A percentile compares a stretch with the other conserved stretches of the same genome.
Evolutionary conservation across 2,888 invertebrate species (phyloP).

Genomic region (Nomada flava): DNA sequence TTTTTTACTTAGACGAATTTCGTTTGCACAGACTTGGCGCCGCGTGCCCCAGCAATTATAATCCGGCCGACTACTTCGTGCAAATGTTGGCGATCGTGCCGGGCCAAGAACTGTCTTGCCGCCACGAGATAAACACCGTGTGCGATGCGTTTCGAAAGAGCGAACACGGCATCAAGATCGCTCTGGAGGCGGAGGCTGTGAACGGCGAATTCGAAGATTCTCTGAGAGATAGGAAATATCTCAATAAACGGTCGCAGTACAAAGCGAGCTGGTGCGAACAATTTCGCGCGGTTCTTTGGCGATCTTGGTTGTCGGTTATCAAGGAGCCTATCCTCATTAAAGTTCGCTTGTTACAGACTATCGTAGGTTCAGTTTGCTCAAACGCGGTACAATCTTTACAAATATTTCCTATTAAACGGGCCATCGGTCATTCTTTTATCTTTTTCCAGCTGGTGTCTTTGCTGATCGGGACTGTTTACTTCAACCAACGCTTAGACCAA

Average conservation of each 20-base stretch:
- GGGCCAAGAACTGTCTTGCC: slow-evolving; percentile 92
- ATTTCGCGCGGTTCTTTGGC: slow-evolving; percentile 94
- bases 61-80: slow-evolving; percentile 97
- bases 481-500: slow-evolving; percentile 92
- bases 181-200: slow-evolving; percentile 85
- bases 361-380: slow-evolving; percentile 87
- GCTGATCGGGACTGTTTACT: slow-evolving; percentile 95
- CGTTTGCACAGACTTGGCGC: slow-evolving; percentile 88
- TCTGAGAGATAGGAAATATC: slow-evolving; percentile 37
- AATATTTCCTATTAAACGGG: not conserved
- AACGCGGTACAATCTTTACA: not conserved
- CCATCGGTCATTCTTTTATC: slow-evolving; percentile 42
- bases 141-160: slow-evolving; percentile 91
- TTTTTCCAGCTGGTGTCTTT: slow-evolving; percentile 91
- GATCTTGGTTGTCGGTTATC: slow-evolving; percentile 94
- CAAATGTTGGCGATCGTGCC: slow-evolving; percentile 95
- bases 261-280: slow-evolving; percentile 95
- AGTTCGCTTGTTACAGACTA: slow-evolving; percentile 94
- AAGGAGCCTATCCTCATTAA: slow-evolving; percentile 96
- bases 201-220: slow-evolving; percentile 74
- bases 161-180: slow-evolving; percentile 87
- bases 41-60: slow-evolving; percentile 94
- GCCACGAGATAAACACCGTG: slow-evolving; percentile 91
- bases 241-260: slow-evolving; percentile 86
- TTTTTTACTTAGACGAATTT: no score